Evolutionary conservation across 2,797 vertebrate species (phyloP), one percentile per base, ranked within the genome.

Genomic region (Peromyscus melanophrys): DNA sequence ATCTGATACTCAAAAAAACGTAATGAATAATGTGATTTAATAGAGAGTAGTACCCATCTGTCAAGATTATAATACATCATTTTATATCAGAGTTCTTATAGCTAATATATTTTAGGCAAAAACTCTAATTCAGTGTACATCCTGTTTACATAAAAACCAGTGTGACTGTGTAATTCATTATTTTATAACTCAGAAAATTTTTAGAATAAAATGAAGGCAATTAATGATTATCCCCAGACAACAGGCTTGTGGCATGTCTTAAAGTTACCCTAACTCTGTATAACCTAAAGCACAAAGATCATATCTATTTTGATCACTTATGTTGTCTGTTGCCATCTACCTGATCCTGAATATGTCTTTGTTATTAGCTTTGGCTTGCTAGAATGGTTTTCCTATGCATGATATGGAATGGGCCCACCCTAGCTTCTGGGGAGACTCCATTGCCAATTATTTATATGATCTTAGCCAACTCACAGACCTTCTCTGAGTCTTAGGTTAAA

Each of bases 131-230:
- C 23, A 87, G 25, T 17, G 31, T 61, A 43, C 25, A 69, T 71
- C 6, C 25, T 57, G 31, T 67, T 85, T 81, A n/a, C 21, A 34
- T 67, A 61, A 40, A 84, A 94, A 84, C 59, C 71, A 29, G 6
- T 2, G 14, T 31, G 31, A 69, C 13, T 31, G 1, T 65, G 0
- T n/a, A 88, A 67, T 69, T 88, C 23, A 40, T 61, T 89, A 16
- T 37, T 77, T 49, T n/a, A 65, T 16, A 92, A 90, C 8, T 92
- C 21, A 14, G 5, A 31, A 13, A 92, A 77, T 14, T 17, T 76
- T 37, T 67, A 86, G 40, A 67, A 93, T 82, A 87, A 89, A 96
- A 63, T 55, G 71, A 92, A 52, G 23, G 6, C 11, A 92, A 27
- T 43, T 86, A 92, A 37, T 43, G n/a, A 63, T 43, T 65, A 55